Base-by-base conservation (phyloP, 1,140 invertebrate genomes). In the Apocrypta bakeri region DNA sequence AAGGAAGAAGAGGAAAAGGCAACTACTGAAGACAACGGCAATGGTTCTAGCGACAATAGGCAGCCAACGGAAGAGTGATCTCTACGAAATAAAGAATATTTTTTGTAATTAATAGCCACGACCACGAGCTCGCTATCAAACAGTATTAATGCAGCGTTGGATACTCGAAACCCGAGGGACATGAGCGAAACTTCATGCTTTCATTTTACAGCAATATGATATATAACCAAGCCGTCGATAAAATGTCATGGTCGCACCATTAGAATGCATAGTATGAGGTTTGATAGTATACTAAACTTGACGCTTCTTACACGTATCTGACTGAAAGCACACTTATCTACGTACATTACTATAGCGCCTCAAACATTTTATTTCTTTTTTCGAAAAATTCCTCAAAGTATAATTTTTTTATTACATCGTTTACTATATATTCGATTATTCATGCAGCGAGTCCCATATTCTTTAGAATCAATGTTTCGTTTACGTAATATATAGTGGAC, bases 1-100 rank as follows among this genome's bases (percentile, higher is more conserved):
- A 82, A 78, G 11, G 84, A 84, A 64, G 74, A 69, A 63, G 82
- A 82, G 84, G 84, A 80, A 48, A 29, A 66, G 84, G 21, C 48
- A 4, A n/a, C 48, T 17, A 17, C 25, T 27, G 64, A 12, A 9
- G 27, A 66, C 24, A 27, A 25, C 27, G 63, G 24, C 24, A 29
- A 24, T 11, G 25, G 11, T 14, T 11, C 24, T 25, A 25, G 7
- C 63, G 25, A 66, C 24, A 27, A 14, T 29, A 11, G 4, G 2
- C 66, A 40, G 61, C 21, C 31, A 7, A 21, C 48, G 0, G 71
- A 66, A 3, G 69, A 83, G 40, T 83, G 69, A 82, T 64, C 42
- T 0, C 40, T 64, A 14, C n/a, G n/a, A 42, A 72, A 78, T 24
- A 76, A 73, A 31, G 63, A 78, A 56, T 82, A 82, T 77, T 81